Evolutionary conservation across 2,113 vertebrate species (phyloP), one percentile per base, ranked within the genome.

Genomic region (Caranx melampygus): DNA sequence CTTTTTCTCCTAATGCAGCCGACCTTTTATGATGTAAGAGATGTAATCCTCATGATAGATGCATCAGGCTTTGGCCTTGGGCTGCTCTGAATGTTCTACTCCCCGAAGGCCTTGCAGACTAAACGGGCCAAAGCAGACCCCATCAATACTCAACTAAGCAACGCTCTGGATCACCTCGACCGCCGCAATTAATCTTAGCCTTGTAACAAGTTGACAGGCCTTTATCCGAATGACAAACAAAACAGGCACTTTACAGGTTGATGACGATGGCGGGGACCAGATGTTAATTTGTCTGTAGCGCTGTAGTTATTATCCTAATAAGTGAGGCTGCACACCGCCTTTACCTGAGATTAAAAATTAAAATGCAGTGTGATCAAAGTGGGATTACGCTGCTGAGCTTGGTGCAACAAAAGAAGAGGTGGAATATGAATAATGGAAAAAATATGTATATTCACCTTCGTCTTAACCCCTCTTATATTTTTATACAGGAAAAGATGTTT

Each of bases 291-390:
- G 26, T 34, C 63, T 71, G 72, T 20, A 52, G 52, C 63, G 57
- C 75, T 63, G 54, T 11, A 57, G 70, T 72, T 77, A 68, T 71
- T 42, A 31, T 72, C 49, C 74, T 55, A 71, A 84, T 78, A 74
- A 82, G 20, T 45, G n/a, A 77, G 58, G 49, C 40, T 54, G 72
- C 78, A 84, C 73, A 14, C 73, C 35, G 47, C 74, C 74, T 83
- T 84, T 76, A 92, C 85, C 88, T 91, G 78, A 84, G 86, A 90
- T 88, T 85, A 87, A 80, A 86, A 83, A 81, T 92, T 79, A 40
- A 83, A 85, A 75, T 18, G 37, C 75, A 69, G n/a, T 4, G 37
- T 26, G 64, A 88, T 90, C 79, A 88, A 88, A 88, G 80, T 58
- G 81, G 86, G 78, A 91, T 93, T 88, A 91, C 78, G 47, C 37